Base-by-base conservation (phyloP, 1,140 invertebrate genomes). In the Scaptomyza hsui region DNA sequence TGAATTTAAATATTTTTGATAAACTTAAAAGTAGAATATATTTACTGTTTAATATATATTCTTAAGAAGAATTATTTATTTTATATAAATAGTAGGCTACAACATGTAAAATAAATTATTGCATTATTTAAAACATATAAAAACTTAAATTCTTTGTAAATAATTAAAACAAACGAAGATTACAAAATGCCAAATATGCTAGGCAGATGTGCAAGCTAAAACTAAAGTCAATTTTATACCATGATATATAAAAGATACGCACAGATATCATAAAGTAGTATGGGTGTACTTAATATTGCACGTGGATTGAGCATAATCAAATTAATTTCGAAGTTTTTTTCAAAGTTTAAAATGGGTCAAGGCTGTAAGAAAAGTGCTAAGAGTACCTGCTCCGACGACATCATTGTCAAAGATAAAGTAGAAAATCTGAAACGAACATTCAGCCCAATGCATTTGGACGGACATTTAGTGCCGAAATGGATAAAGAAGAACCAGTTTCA, bases 401-500 rank as follows among this genome's bases (percentile, higher is more conserved):
- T 13, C 0, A 16, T 26, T 7, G 4, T 1, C 16, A 42, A 26
- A 12, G 12, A 7, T 1, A 12, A 37, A 2, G 44, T 12, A 1
- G 13, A 55, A 16, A 29, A 18, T 5, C 1, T 7, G 4, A n/a
- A 4, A 1, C 10, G 3, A 4, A 21, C 5, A 12, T 1, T 4
- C 4, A 7, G 0, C 1, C 9, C 18, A 13, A 7, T 4, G 13
- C 16, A 9, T 18, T 2, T 10, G 0, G 49, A 55, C 3, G 18
- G 12, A 6, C 26, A 16, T 2, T 26, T 64, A 19, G 60, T 73
- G 9, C 91, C 91, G 26, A 15, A 78, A 18, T 93, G 93, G 93
- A 57, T 93, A 29, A 91, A 92, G 56, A 55, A 78, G 45, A 72
- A 90, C 24, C 92, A 92, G 21, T 73, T 92, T 5, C 71, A 91